phyloP scores from a whole-genome alignment of 35 echinoderm and acorn worm species.

The Heliocidaris tuberculata region DNA sequence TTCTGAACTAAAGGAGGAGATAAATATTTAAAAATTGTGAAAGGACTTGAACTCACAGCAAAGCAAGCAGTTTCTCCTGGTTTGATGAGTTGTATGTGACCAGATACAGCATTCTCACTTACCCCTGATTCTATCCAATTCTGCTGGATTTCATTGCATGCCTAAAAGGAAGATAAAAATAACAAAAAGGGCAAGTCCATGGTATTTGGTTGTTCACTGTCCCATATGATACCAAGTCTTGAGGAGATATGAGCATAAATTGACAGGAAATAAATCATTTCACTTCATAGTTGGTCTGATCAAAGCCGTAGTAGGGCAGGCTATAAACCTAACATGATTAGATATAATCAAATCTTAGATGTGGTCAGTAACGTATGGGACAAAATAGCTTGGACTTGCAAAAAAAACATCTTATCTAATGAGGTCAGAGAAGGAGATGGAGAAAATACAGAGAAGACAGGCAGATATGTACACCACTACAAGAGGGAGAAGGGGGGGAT shows the following conservation, averaged over 20 bases:
- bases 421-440: not conserved
- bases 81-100: constrained; percentile 98
- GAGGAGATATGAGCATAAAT: no score
- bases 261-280: no score
- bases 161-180: constrained; percentile 52
- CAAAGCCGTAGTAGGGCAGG: no score
- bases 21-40: not conserved
- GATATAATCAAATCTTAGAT: no score
- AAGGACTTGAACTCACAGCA: constrained; percentile 70
- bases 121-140: constrained; percentile 98
- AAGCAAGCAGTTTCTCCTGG: constrained; percentile 96
- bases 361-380: no score
- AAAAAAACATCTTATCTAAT: no score
- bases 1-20: not conserved
- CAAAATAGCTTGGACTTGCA: no score
- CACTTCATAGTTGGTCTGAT: no score
- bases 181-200: no score
- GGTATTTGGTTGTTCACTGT: no score
- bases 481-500: not conserved
- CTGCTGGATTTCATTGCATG: constrained; percentile 90
- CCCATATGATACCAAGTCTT: no score
- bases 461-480: not conserved
- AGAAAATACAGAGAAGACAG: not conserved
- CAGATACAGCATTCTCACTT: constrained; percentile 98
- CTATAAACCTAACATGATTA: no score